A percentile compares a stretch with the other conserved stretches of the same genome.
These are phyloP conservation scores for Copsychus sechellarum DNA, from an alignment of 2,113 vertebrate species.

Conservation along the genomic window DNA sequence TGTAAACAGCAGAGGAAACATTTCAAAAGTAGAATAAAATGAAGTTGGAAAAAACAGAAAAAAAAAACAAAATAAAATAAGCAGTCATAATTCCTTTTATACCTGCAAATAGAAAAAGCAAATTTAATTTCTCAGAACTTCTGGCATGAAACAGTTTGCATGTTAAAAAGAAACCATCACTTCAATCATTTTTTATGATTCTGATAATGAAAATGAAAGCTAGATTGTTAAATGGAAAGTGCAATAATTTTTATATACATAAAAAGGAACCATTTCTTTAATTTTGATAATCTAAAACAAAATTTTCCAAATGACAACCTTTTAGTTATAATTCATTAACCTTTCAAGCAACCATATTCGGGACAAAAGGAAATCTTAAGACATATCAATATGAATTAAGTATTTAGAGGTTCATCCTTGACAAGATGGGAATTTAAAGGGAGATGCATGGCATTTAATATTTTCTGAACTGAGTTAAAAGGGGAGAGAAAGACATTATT, in stretches of 20 bases:
- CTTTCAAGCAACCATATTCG: not conserved
- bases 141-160: constrained; percentile 60
- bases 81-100: constrained; percentile 31
- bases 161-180: constrained; percentile 64
- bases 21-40: constrained; percentile 36
- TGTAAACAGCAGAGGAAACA: constrained; percentile 24
- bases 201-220: constrained; percentile 69
- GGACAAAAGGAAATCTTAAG: constrained; percentile 2
- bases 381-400: not conserved
- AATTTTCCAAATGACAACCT: constrained; percentile 64
- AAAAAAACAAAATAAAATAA: not conserved
- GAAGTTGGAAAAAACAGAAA: not conserved
- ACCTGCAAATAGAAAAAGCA: constrained; percentile 36
- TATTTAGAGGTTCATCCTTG: constrained; percentile 29
- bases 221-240: constrained; percentile 61
- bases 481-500: not conserved
- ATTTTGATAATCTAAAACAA: constrained; percentile 72
- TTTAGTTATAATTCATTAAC: constrained; percentile 63
- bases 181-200: constrained; percentile 70
- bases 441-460: not conserved
- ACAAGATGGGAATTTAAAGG: constrained; percentile 23
- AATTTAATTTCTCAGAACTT: constrained; percentile 65
- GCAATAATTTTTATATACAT: constrained; percentile 45
- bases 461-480: not conserved
- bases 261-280: constrained; percentile 58